phyloP scores from a whole-genome alignment of 2,797 vertebrate genomes.

The Salarias fasciatus region DNA sequence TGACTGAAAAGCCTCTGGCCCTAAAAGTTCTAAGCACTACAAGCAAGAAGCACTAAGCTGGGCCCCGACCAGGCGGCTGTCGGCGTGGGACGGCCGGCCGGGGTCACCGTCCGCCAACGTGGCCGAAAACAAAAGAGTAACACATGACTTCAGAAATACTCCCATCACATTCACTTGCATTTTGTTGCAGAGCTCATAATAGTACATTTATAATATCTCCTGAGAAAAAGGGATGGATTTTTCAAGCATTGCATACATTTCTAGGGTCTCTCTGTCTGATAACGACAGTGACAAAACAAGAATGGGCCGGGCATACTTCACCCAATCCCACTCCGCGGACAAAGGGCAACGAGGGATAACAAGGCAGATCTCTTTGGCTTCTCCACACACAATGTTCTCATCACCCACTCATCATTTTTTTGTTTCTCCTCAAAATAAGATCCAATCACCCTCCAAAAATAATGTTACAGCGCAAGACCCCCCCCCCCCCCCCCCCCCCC shows the following conservation, averaged over 20 bases:
- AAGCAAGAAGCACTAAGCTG: conserved; percentile 73
- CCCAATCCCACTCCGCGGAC: conserved; percentile 67
- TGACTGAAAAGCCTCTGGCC: conserved; percentile 76
- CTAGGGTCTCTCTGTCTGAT: conserved; percentile 78
- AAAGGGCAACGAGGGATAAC: conserved; percentile 74
- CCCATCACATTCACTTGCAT: conserved; percentile 84
- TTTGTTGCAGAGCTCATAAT: conserved; percentile 83
- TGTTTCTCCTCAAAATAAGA: conserved; percentile 54
- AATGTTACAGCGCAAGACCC: conserved; percentile 35
- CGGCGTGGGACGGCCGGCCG: conserved; percentile 38
- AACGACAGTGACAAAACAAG: conserved; percentile 76
- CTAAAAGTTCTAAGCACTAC: conserved; percentile 71
- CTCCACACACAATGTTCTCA: conserved; percentile 74
- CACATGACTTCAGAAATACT: conserved; percentile 77
- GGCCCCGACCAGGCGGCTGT: conserved; percentile 53
- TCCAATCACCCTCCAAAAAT: conserved; percentile 24
- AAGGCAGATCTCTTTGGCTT: conserved; percentile 85
- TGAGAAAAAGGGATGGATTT: conserved; percentile 85
- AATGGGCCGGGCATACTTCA: conserved; percentile 70
- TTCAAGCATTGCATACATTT: conserved; percentile 86
- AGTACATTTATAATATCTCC: conserved; percentile 84
- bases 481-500: conserved; percentile 13
- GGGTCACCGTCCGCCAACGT: conserved; percentile 70
- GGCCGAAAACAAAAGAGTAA: conserved; percentile 73
- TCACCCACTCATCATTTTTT: conserved; percentile 57